Evolutionary conservation across 2,113 vertebrate genomes (phyloP).

Genomic region (Rhodinocichla rosea): DNA sequence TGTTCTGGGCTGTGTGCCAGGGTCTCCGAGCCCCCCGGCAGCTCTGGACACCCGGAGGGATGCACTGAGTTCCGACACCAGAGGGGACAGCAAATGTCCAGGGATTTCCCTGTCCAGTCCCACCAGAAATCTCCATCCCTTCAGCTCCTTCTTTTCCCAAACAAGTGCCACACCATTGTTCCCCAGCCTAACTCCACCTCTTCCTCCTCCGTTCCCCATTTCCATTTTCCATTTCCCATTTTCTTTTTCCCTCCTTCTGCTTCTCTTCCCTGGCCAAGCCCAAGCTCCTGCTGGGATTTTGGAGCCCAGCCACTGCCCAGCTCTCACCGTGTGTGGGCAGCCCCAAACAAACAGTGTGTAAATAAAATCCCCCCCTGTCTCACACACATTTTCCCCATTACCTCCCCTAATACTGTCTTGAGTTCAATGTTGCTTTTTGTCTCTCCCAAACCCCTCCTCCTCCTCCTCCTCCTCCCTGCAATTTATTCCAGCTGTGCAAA

Average conservation of each 20-base stretch:
- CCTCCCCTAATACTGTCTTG: slow-evolving; percentile 70
- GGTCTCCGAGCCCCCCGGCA: no score
- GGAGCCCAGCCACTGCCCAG: slow-evolving; percentile 26
- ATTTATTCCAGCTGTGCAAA: slow-evolving; percentile 91
- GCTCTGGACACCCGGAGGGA: no score
- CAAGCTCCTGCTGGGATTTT: slow-evolving; percentile 35
- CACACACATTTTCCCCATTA: slow-evolving; percentile 77
- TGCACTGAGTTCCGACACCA: not conserved
- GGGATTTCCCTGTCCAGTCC: not conserved
- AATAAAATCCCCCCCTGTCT: slow-evolving; percentile 36
- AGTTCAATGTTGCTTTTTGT: slow-evolving; percentile 80
- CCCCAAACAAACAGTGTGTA: slow-evolving; percentile 59
- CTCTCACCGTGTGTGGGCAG: slow-evolving; percentile 54
- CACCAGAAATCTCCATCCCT: not conserved
- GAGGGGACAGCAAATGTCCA: not conserved
- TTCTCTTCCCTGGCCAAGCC: not conserved
- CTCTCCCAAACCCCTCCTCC: slow-evolving; percentile 73
- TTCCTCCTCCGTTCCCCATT: not conserved
- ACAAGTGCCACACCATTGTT: not conserved
- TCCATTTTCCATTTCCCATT: not conserved
- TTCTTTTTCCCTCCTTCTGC: not conserved
- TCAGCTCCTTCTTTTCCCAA: not conserved
- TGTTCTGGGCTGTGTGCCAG: no score
- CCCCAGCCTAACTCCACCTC: not conserved
- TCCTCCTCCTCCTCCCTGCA: slow-evolving; percentile 73